A percentile compares a stretch with the other conserved stretches of the same genome.
Evolutionary conservation across 1,140 invertebrate genomes (phyloP).

Genomic region (Elymnias hypermnestra): DNA sequence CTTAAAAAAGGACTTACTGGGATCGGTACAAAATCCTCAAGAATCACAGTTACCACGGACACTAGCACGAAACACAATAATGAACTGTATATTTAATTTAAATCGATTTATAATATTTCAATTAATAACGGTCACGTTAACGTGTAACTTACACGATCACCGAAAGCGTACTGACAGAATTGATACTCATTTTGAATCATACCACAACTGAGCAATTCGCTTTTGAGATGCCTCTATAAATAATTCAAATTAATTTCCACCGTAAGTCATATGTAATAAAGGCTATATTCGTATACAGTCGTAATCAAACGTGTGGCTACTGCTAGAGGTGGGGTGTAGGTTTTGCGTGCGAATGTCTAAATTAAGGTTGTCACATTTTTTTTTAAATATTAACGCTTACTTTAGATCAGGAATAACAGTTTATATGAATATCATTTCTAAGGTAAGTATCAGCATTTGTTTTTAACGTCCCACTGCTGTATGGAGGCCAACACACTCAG

Average conservation of each 20-base stretch:
- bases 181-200: constrained; percentile 8
- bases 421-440: too few relatives aligned
- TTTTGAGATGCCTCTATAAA: constrained; percentile 1
- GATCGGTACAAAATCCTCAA: constrained; percentile 1
- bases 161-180: constrained; percentile 8
- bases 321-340: neutral
- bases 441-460: too few relatives aligned
- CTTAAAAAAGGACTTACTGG: constrained; percentile 8
- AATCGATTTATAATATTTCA: constrained; percentile 12
- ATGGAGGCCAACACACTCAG: too few relatives aligned
- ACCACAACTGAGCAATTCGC: constrained; percentile 5
- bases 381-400: neutral
- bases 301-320: neutral
- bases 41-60: constrained; percentile 13
- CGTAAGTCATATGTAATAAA: neutral
- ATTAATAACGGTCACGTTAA: neutral
- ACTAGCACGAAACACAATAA: constrained; percentile 15
- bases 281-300: neutral
- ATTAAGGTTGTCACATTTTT: constrained; percentile 3
- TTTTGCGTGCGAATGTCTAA: constrained; percentile 11
- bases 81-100: neutral
- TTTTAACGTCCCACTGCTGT: too few relatives aligned
- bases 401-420: neutral
- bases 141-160: constrained; percentile 1
- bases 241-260: neutral